Evolutionary conservation across 2,888 invertebrate species (phyloP).

Genomic region (Gari tellinella): DNA sequence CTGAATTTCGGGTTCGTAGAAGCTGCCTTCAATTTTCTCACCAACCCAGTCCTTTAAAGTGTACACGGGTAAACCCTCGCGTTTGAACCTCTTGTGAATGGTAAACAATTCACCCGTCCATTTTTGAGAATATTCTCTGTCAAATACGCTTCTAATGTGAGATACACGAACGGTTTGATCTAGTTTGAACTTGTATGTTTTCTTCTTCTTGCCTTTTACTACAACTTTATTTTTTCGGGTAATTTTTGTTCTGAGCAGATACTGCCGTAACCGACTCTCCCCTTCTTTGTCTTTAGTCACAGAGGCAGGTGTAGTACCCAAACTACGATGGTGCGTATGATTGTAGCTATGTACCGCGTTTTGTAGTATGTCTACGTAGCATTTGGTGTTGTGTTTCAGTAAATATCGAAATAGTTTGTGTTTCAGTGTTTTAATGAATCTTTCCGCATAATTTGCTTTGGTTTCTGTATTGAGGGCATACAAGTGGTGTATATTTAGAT

Average conservation of each 20-base stretch:
- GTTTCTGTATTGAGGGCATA: too few species aligned
- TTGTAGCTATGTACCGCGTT: constrained; percentile 12
- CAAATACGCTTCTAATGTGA: constrained; percentile 36
- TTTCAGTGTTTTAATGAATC: too few species aligned
- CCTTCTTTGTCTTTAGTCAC: constrained; percentile 2
- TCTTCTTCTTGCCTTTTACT: not conserved
- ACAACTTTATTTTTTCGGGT: too few species aligned
- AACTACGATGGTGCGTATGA: constrained; percentile 6
- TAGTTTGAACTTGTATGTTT: constrained; percentile 28
- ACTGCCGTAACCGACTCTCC: constrained; percentile 14
- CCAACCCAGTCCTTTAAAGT: constrained; percentile 26
- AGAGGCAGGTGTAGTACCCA: constrained; percentile 1
- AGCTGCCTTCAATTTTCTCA: constrained; percentile 37
- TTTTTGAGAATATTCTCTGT: constrained; percentile 52
- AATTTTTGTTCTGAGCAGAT: constrained; percentile 6
- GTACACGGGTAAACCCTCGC: constrained; percentile 43
- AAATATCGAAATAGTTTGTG: too few species aligned
- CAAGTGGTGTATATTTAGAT: too few species aligned
- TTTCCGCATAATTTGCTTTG: too few species aligned
- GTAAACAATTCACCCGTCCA: constrained; percentile 53
- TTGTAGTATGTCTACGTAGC: constrained; percentile 7
- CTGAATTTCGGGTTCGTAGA: constrained; percentile 50
- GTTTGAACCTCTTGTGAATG: constrained; percentile 20
- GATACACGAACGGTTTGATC: constrained; percentile 34
- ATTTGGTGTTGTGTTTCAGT: too few species aligned